Evolutionary conservation across 2,113 vertebrate species (phyloP).

Genomic region (Burhinus oedicnemus): DNA sequence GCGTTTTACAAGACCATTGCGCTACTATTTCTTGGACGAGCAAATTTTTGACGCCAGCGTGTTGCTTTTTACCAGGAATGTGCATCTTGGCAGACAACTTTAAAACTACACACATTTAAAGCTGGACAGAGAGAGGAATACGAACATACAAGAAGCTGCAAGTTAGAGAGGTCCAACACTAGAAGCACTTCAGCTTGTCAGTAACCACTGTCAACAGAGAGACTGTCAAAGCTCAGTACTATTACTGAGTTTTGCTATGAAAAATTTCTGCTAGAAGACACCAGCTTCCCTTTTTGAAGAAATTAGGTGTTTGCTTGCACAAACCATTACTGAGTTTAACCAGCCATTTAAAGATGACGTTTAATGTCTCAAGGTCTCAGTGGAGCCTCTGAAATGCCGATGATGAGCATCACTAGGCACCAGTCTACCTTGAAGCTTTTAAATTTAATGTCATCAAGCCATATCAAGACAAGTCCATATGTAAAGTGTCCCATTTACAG

Average conservation of each 20-base stretch:
- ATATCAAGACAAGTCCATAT: neutral
- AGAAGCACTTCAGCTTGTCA: neutral
- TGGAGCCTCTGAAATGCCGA: constrained; percentile 2
- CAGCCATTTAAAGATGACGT: neutral
- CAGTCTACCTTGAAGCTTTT: constrained; percentile 45
- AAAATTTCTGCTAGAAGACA: neutral
- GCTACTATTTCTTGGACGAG: neutral
- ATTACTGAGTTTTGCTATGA: neutral
- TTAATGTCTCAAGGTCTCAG: neutral
- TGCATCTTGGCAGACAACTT: neutral
- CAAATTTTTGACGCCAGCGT: neutral
- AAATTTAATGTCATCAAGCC: neutral
- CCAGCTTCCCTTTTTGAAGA: neutral
- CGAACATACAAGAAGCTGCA: neutral
- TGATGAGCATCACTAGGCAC: constrained; percentile 51
- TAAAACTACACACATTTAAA: neutral
- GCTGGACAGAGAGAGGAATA: neutral
- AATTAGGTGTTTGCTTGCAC: neutral
- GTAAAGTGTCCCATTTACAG: constrained; percentile 6
- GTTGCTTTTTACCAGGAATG: neutral
- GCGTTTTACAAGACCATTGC: neutral
- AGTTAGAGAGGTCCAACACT: neutral
- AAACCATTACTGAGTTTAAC: neutral
- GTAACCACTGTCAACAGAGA: neutral
- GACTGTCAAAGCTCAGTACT: neutral